phyloP scores from a whole-genome alignment of 2,797 vertebrate genomes.

The Lepilemur septentrionalis region DNA sequence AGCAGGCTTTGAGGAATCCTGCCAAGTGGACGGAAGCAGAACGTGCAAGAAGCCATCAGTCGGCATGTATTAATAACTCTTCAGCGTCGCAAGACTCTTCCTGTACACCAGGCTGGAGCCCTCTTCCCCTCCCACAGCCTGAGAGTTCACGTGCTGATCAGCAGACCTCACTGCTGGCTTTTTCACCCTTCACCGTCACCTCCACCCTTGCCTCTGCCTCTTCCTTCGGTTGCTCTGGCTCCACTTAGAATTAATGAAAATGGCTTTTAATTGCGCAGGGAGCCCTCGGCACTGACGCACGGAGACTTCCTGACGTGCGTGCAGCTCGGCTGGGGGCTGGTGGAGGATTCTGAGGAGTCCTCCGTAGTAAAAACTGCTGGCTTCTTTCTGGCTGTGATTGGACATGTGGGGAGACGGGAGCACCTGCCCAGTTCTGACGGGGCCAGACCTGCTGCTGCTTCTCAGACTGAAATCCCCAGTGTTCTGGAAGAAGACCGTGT shows the following conservation, averaged over 20 bases:
- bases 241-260: not conserved
- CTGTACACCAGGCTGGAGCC: not conserved
- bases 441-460: not conserved
- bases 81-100: not conserved
- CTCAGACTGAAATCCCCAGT: not conserved
- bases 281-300: fast-evolving
- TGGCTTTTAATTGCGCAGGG: not conserved
- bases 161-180: not conserved
- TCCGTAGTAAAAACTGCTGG: not conserved
- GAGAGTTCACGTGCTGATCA: not conserved
- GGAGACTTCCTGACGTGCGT: not conserved
- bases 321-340: not conserved
- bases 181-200: not conserved
- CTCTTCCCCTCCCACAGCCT: not conserved
- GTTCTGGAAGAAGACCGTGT: not conserved
- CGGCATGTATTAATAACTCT: not conserved
- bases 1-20: not conserved
- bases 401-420: not conserved
- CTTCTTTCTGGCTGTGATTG: not conserved
- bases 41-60: not conserved
- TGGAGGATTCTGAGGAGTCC: not conserved
- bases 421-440: not conserved
- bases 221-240: not conserved
- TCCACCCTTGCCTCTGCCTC: not conserved
- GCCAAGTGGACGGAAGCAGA: not conserved